Evolutionary conservation across 2,888 invertebrate genomes (phyloP), one percentile per base, ranked within the genome.

Genomic region (Tortricodes alternella): DNA sequence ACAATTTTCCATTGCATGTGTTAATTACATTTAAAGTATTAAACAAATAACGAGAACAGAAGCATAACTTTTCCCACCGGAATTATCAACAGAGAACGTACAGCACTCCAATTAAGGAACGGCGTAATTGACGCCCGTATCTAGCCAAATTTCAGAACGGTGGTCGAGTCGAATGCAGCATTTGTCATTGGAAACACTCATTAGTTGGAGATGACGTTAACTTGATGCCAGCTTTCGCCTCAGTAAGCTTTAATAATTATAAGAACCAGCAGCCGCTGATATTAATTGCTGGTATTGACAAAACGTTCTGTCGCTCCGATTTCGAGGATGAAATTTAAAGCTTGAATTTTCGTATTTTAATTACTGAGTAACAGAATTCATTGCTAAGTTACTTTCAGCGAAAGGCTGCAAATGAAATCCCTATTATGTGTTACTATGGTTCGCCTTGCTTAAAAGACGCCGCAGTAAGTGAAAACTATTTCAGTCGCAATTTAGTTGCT

Each of bases 171-270:
- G 71, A 83, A 82, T 76, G 74, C 78, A 76, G 78, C 85, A 88
- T 89, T 87, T 87, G 86, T 89, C 88, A 87, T 83, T 74, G 73
- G 73, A 72, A 84, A 75, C 75, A 78, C 79, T 88, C 87, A 88
- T 89, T 89, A 86, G 87, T 83, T 78, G 73, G 74, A 81, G 81
- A 74, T 85, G 87, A 89, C 87, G 84, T 85, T 80, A 85, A 88
- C 87, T 87, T 85, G 87, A 89, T 80, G 76, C 80, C 73, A 68
- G 74, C 78, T 77, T 74, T 78, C 76, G 78, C 68, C 68, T 80
- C 73, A 70, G 78, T 79, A 77, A 84, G 88, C 83, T 86, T 83
- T 83, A 81, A 87, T 87, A 83, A 87, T 86, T 85, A 81, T 81
- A 82, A 84, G 81, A 80, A 79, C 78, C 72, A 79, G 74, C 74